Evolutionary conservation across 2,888 invertebrate genomes (phyloP), one percentile per base, ranked within the genome.

Genomic region (Euplexia lucipara): DNA sequence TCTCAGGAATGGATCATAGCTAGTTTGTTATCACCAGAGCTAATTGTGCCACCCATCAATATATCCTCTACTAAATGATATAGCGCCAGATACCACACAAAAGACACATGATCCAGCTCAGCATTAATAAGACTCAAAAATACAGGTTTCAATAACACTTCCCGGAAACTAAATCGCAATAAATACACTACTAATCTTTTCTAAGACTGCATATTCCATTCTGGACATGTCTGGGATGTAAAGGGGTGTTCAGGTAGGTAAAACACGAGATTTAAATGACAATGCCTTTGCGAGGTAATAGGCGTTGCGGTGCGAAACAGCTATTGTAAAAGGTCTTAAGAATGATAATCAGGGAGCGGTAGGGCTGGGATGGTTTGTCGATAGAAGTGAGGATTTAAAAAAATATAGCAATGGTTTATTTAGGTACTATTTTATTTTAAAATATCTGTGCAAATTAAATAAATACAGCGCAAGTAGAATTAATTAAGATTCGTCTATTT

Each of bases 261-360:
- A 92, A 94, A 94, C 93, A 92, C 90, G 89, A 71, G 82, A 94
- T 94, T 89, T 90, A 58, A 92, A 94, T 94, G 85, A 95, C 93
- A 95, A 95, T 90, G 84, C 83, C 53, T 84, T 80, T 87, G 89
- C 89, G 80, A 87, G 72, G 88, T 94, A 94, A 94, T 91, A 92
- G 90, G 91, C 93, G 92, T 90, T 92, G 93, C 93, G 93, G 95
- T 93, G 93, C 90, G 90, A 92, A 91, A 86, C 82, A 78, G 71
- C 79, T 84, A 86, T 92, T 93, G 90, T 91, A 85, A 70, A 76
- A 67, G 77, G 74, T 83, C 85, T 88, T 85, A 81, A 86, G 78
- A 77, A 80, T 82, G 90, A 89, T 93, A 92, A 95, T 92, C 92
- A 86, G 83, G 61, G 60, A 59, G 84, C 20, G 82, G 69, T 82